Evolutionary conservation across 2,113 vertebrate genomes (phyloP), one percentile per base, ranked within the genome.

Genomic region (Nothobranchius furzeri): DNA sequence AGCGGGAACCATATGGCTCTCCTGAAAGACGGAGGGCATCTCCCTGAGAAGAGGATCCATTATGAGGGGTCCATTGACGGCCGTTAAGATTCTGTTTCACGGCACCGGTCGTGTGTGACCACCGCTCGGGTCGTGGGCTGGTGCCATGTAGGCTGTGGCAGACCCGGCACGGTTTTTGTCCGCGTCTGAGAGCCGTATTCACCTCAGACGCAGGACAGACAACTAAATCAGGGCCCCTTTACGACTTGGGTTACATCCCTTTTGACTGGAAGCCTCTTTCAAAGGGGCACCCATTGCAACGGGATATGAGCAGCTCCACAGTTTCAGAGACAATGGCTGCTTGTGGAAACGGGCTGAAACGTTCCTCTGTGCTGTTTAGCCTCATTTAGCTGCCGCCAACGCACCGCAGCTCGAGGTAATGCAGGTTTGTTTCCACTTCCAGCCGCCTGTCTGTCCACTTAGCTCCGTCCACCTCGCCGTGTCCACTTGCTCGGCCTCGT

Each of bases 21-120:
- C 78, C 74, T 86, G 78, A 85, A 87, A 86, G 79, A 85, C 81
- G 79, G 60, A 78, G 80, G 80, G 75, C 66, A 87, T 90, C 62
- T 85, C 72, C 69, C 75, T 53, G 73, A 68, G 82, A 88, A 73
- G 43, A 51, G 79, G 88, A 84, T 88, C 87, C 62, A 83, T 90
- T 92, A 88, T 72, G 70, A 73, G 59, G 84, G 82, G 88, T 85
- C 88, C 60, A 90, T 89, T 91, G 88, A 92, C 68, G 76, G 59
- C 72, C 59, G 4, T 63, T 46, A 71, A 20, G 86, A 88, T 94
- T 83, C 55, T 24, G 90, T 94, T 94, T 90, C 92, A 90, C 67
- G 87, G 87, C 85, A 79, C 36, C 73, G 73, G 64, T 73, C 82
- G 83, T 79, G 79, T 90, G 84, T 88, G 90, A 91, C 87, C 81